These are phyloP conservation scores for Chrysogorgia sp. DNA, from an alignment of 92 coral and sea anemone species.

Conservation along the genomic window DNA sequence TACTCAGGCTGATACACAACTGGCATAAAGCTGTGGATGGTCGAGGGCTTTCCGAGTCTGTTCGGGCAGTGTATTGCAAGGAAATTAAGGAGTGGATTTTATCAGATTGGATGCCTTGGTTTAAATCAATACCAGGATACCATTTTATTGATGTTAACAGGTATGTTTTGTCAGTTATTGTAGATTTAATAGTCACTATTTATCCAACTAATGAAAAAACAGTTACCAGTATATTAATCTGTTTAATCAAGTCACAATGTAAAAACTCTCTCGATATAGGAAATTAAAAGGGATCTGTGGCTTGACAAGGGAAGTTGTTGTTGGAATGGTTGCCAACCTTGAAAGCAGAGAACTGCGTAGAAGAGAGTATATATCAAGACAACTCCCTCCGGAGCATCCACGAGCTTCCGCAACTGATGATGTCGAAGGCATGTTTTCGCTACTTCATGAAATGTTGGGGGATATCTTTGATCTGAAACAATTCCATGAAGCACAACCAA, in stretches of 20 bases:
- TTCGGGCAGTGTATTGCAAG: slow-evolving; percentile 32
- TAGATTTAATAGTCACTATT: neutral
- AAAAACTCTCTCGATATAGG: slow-evolving; percentile 8
- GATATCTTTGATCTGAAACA: slow-evolving; percentile 63
- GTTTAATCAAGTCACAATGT: slow-evolving; percentile 7
- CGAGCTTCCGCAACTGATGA: slow-evolving; percentile 74
- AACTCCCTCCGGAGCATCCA: slow-evolving; percentile 70
- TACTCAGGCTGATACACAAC: slow-evolving; percentile 57
- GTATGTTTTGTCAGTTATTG: slow-evolving; percentile 7
- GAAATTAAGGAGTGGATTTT: slow-evolving; percentile 66
- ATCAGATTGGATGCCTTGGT: slow-evolving; percentile 75
- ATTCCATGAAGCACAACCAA: slow-evolving; percentile 61
- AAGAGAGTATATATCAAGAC: slow-evolving; percentile 50
- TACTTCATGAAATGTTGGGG: slow-evolving; percentile 70
- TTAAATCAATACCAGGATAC: slow-evolving; percentile 11
- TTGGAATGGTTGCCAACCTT: slow-evolving; percentile 15
- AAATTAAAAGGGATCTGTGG: too few species aligned
- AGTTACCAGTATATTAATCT: slow-evolving; percentile 3
- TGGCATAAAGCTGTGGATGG: slow-evolving; percentile 85
- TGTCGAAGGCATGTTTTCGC: slow-evolving; percentile 68
- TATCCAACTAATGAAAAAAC: slow-evolving; percentile 5
- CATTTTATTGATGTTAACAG: slow-evolving; percentile 66
- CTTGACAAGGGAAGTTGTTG: too few species aligned
- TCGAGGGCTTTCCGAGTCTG: slow-evolving; percentile 55
- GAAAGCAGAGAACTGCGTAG: slow-evolving; percentile 61